Base-by-base conservation (phyloP, 2,888 invertebrate genomes). In the Drosophila merina region DNA sequence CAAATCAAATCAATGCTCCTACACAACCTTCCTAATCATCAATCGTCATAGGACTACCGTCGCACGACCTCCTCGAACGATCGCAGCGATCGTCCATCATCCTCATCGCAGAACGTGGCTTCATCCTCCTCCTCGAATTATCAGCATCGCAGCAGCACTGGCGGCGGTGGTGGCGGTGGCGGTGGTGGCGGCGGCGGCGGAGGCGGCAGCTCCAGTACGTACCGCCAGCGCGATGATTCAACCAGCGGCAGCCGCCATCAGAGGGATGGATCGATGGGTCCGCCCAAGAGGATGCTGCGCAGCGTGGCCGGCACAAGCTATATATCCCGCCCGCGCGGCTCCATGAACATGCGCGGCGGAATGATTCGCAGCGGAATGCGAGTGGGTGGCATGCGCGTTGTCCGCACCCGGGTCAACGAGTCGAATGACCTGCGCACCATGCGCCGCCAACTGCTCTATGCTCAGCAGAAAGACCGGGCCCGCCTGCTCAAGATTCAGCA, bases 401-500 rank as follows among this genome's bases (percentile, higher is more conserved):
- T 89, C 51, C 88, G 89, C 68, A 74, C 77, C 31, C 82, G 90
- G 28, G 20, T 77, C 44, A 85, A 82, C 72, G 91, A 91, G 77
- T 87, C 90, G 30, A 85, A 87, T 56, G 91, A 91, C 79, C 76
- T 91, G 79, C 85, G 86, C 84, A 88, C 89, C 67, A 91, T 92
- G 91, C 90, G 91, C 72, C 88, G 89, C 68, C 90, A 90, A 79
- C 81, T 92, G 64, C 74, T 91, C 64, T 86, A 89, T 76, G 90
- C 91, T 45, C 89, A 89, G 75, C 91, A 92, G 67, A 91, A 90
- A 89, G 91, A 92, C 83, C 89, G 90, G 66, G 90, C 89, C 60
- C 89, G 91, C 73, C 79, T 91, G 69, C 78, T 91, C 64, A 91
- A 91, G 82, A 91, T 92, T 77, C 91, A 91, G 83, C 90, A 89